Percentiles rank a stretch among this genome's conserved stretches.
These are phyloP conservation scores for Brenthis hecate DNA, from an alignment of 2,888 invertebrate species.

Conservation along the genomic window DNA sequence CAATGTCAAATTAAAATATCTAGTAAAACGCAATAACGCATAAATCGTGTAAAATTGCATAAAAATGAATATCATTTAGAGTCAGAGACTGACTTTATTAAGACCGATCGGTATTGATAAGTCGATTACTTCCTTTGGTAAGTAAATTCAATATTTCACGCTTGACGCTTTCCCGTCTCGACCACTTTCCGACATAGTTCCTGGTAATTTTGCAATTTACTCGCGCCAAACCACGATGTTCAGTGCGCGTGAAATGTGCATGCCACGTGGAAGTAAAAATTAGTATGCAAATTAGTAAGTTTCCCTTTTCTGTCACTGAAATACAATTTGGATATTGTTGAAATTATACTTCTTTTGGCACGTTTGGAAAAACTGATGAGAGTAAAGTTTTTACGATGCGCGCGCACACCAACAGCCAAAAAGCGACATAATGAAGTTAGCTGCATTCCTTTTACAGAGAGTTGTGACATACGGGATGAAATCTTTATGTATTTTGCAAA, in stretches of 20 bases:
- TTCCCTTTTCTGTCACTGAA: slow-evolving; percentile 12
- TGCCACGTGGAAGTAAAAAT: slow-evolving; percentile 34
- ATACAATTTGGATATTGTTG: not conserved
- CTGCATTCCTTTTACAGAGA: too few relatives aligned
- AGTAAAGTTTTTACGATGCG: too few relatives aligned
- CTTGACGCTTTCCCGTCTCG: slow-evolving; percentile 40
- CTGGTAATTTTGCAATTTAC: slow-evolving; percentile 52
- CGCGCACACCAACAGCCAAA: too few relatives aligned
- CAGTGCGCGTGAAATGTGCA: slow-evolving; percentile 36
- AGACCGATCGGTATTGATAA: slow-evolving; percentile 25
- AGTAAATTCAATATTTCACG: slow-evolving; percentile 36
- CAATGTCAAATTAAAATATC: too few relatives aligned
- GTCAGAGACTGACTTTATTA: not conserved
- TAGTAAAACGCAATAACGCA: too few relatives aligned
- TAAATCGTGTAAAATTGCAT: too few relatives aligned
- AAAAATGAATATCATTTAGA: not conserved
- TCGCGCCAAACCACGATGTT: slow-evolving; percentile 30
- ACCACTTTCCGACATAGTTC: slow-evolving; percentile 58
- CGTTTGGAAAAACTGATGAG: too few relatives aligned
- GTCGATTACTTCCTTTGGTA: slow-evolving; percentile 32
- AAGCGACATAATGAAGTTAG: too few relatives aligned
- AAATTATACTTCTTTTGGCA: too few relatives aligned
- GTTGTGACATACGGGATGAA: too few relatives aligned
- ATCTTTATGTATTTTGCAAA: too few relatives aligned
- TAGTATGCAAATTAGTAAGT: slow-evolving; percentile 23